Base-by-base conservation (phyloP, 2,797 vertebrate species). In the Pseudochirops cupreus region DNA sequence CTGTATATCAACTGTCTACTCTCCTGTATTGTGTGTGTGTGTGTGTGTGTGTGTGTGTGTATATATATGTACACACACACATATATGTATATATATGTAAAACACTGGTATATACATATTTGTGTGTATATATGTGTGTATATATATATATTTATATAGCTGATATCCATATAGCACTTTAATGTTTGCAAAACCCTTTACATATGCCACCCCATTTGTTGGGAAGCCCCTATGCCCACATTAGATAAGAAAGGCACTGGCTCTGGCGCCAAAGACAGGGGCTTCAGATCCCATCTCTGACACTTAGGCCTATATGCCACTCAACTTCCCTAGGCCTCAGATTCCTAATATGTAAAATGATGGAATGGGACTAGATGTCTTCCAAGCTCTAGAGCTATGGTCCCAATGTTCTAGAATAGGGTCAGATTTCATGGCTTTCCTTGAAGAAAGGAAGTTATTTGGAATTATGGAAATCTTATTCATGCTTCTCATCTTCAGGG, bases 391-490 rank as follows among this genome's bases (percentile, higher is more conserved):
- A 74, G n/a, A 39, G 0, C 16, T 74, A 21, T 74, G 67, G 67
- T 74, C 33, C 16, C 18, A 18, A 10, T 82, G 5, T 24, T 26
- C 24, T 87, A 46, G 11, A 4, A 39, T 26, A 0, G 74, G 21
- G 74, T 87, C 39, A 50, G 39, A 50, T 87, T 50, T 24, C 74
- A 1, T 91, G 11, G 3, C 18, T 94, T 91, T 97, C 94, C 90
- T 96, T 91, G 67, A 52, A 39, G 52, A 94, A 92, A 95, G 57
- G 50, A 96, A 33, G 53, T 53, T 9, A 93, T 54, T 95, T 93
- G 82, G 56, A 95, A 93, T 50, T 33, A 87, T 14, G 10, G 24
- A 91, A 74, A 52, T 91, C 7, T 94, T 91, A 55, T 96, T 92
- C 39, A n/a, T 95, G 67, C 29, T 14, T 67, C 29, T 67, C 10